Percentiles rank a stretch among this genome's conserved stretches.
Evolutionary conservation across 2,797 vertebrate genomes (phyloP).

Genomic region (Botia almorhae): DNA sequence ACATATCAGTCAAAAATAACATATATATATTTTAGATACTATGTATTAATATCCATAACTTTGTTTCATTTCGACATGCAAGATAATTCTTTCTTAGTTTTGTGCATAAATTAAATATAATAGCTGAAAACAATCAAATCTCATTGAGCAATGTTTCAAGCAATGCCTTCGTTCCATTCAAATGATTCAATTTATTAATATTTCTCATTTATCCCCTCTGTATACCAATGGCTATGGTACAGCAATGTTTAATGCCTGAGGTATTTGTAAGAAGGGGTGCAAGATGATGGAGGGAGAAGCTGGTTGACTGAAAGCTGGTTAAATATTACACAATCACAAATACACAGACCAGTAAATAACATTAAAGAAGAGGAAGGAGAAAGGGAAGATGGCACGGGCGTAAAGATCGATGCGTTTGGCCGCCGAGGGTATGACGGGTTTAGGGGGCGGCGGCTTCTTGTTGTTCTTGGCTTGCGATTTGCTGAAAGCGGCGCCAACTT

Average conservation of each 20-base stretch:
- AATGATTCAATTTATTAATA: slow-evolving; percentile 8
- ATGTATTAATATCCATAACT: slow-evolving; percentile 64
- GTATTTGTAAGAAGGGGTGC: slow-evolving; percentile 40
- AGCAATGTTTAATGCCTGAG: slow-evolving; percentile 52
- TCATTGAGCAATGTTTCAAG: slow-evolving; percentile 62
- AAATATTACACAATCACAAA: slow-evolving; percentile 85
- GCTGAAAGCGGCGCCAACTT: slow-evolving; percentile 79
- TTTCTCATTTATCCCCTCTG: neutral
- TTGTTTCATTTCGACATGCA: slow-evolving; percentile 82
- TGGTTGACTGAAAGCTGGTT: slow-evolving; percentile 19
- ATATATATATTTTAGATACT: slow-evolving; percentile 67
- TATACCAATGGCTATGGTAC: slow-evolving; percentile 25
- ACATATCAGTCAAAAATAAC: slow-evolving; percentile 72
- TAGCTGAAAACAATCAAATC: slow-evolving; percentile 61
- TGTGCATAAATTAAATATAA: slow-evolving; percentile 65
- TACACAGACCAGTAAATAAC: slow-evolving; percentile 98
- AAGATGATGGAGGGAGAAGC: slow-evolving; percentile 2
- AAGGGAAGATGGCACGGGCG: slow-evolving; percentile 94
- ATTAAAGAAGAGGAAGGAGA: slow-evolving; percentile 97
- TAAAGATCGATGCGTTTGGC: slow-evolving; percentile 97
- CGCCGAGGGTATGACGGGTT: slow-evolving; percentile 95
- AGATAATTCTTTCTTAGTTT: slow-evolving; percentile 71
- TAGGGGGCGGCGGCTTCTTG: slow-evolving; percentile 92
- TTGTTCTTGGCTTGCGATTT: slow-evolving; percentile 91
- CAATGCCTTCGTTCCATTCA: slow-evolving; percentile 75